These are phyloP conservation scores for Odontomachus brunneus DNA, from an alignment of 1,140 invertebrate species.

Conservation along the genomic window DNA sequence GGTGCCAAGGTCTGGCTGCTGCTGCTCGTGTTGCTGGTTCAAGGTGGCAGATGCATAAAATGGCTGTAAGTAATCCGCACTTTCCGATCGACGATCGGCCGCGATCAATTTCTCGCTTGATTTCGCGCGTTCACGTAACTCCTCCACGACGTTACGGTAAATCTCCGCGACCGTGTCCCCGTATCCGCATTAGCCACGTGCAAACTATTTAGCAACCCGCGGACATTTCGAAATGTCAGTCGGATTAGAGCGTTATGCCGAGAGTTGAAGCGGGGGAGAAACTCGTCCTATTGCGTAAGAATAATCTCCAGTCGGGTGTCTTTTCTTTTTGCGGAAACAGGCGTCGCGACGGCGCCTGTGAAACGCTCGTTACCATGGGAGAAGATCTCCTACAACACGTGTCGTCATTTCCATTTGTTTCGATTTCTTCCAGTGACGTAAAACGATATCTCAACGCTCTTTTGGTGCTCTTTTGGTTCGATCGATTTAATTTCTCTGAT, in stretches of 20 bases:
- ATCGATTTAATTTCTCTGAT: neutral
- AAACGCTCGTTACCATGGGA: neutral
- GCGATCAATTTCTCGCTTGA: conserved; percentile 10
- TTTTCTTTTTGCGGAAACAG: conserved; percentile 14
- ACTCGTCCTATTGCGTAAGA: conserved; percentile 1
- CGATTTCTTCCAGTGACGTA: neutral
- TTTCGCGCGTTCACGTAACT: neutral
- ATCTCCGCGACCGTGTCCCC: conserved; percentile 8
- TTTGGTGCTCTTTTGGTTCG: no score
- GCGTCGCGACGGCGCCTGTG: neutral
- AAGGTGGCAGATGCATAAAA: conserved; percentile 83
- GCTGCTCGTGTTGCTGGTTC: conserved; percentile 76
- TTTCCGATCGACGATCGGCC: neutral
- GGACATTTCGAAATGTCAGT: conserved; percentile 23
- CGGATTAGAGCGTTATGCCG: conserved; percentile 1
- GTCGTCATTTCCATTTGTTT: neutral
- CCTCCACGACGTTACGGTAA: neutral
- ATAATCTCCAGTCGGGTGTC: neutral
- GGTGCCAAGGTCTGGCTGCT: conserved; percentile 72
- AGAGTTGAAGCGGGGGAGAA: neutral
- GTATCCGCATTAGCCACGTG: neutral
- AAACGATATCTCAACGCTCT: neutral
- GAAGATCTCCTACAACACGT: neutral
- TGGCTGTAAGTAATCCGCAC: conserved; percentile 83
- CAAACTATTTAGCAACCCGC: neutral